phyloP scores from a whole-genome alignment of 1,140 invertebrate species.

The Diplogasteroides magnus region DNA sequence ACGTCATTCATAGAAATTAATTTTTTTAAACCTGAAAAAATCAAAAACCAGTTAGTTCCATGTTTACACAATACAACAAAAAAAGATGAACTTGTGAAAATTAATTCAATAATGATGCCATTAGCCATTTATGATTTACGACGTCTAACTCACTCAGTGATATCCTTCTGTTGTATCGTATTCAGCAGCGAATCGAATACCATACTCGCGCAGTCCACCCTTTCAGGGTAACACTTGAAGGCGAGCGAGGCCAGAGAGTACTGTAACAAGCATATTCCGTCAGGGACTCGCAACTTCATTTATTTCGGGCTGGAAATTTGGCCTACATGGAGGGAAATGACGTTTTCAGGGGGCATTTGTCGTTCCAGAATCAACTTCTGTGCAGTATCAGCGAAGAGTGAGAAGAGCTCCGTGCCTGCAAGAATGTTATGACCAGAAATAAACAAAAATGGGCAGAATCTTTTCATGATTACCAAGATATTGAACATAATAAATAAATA shows the following conservation, averaged over 20 bases:
- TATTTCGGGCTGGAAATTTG: constrained; percentile 1
- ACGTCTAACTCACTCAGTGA: constrained; percentile 68
- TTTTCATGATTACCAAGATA: too few species aligned
- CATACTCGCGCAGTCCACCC: constrained; percentile 89
- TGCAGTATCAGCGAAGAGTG: constrained; percentile 96
- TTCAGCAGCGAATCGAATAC: constrained; percentile 81
- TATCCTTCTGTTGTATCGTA: constrained; percentile 73
- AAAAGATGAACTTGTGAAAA: constrained; percentile 74
- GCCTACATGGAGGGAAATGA: constrained; percentile 86
- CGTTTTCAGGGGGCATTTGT: constrained; percentile 90
- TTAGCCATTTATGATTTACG: constrained; percentile 16
- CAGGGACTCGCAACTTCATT: too few species aligned
- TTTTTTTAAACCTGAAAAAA: constrained; percentile 85
- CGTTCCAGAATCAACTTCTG: constrained; percentile 72
- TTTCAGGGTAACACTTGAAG: constrained; percentile 88
- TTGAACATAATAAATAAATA: too few species aligned
- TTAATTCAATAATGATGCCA: constrained; percentile 60
- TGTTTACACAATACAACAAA: constrained; percentile 83
- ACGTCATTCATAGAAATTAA: constrained; percentile 68
- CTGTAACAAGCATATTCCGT: too few species aligned
- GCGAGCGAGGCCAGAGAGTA: constrained; percentile 79
- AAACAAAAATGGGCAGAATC: too few species aligned
- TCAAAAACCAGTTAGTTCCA: too few species aligned
- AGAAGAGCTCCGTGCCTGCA: constrained; percentile 92
- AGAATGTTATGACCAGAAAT: too few species aligned